Base-by-base conservation (phyloP, 2,113 vertebrate genomes). In the Prunella fulvescens region DNA sequence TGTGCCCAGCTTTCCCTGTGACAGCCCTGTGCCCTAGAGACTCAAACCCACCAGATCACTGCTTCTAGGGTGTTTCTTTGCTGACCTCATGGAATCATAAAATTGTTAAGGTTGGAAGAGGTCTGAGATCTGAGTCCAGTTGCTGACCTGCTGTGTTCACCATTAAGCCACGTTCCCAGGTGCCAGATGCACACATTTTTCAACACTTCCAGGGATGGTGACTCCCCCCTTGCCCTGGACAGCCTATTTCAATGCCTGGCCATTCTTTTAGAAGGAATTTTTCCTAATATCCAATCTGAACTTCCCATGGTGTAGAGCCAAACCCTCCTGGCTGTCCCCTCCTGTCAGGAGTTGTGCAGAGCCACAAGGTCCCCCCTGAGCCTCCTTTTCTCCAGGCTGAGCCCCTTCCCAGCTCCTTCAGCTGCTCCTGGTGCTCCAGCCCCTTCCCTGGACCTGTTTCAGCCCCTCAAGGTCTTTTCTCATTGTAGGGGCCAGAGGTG, bases 301-400 rank as follows among this genome's bases (percentile, higher is more conserved):
- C 45, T 45, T 53, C 28, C 28, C 7, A 2, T 24, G 45, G 53
- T 7, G 15, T 33, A 60, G 22, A 44, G 2, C 15, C 33, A 1
- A 3, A 28, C 1, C 1, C 3, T 14, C 31, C 23, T 0, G 1
- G 6, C 29, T 15, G 13, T 4, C 9, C 22, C 4, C 19, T 81
- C 39, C 39, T 45, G 23, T 39, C 40, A 18, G 45, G 26, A 33
- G 26, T 2, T 69, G 37, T 14, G 29, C 33, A 47, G 28, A 78
- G 25, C 12, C 14, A 19, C 0, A 51, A 51, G 45, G 81, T 6
- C 3, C 33, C 20, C 25, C 26, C 45, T 26, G 45, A 33, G 26
- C 28, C 53, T 60, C 44, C 37, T 44, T 44, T 86, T 3, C 44
- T 69, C 22, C 62, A 51, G 45, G 22, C 33, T 67, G 62, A 67